Evolutionary conservation across 2,113 vertebrate species (phyloP).

Genomic region (Lepisosteus oculatus): DNA sequence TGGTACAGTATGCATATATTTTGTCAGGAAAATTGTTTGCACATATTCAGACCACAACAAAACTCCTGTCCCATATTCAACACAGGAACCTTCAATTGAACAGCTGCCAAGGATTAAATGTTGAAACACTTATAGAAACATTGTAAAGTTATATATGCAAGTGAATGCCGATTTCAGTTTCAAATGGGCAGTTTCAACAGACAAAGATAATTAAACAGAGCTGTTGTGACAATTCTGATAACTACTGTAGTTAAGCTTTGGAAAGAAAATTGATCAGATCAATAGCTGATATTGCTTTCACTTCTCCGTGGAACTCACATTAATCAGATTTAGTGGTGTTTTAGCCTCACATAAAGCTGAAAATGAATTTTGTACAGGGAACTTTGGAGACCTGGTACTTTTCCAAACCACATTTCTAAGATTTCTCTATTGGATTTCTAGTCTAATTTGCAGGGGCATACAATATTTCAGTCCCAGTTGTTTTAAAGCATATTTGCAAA

Average conservation of each 20-base stretch:
- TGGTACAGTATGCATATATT: not conserved
- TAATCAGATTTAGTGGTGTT: slow-evolving; percentile 10
- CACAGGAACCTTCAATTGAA: slow-evolving; percentile 14
- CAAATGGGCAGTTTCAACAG: slow-evolving; percentile 5
- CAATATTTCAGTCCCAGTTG: slow-evolving; percentile 29
- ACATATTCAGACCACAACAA: slow-evolving; percentile 18
- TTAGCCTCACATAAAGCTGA: slow-evolving; percentile 20
- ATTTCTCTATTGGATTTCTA: slow-evolving; percentile 43
- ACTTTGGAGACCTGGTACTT: slow-evolving; percentile 31
- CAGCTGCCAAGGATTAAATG: slow-evolving; percentile 23
- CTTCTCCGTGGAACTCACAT: slow-evolving; percentile 10
- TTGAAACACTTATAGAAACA: slow-evolving; percentile 23
- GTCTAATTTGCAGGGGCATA: slow-evolving; percentile 37
- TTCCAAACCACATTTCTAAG: slow-evolving; percentile 48
- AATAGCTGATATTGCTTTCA: slow-evolving; percentile 3
- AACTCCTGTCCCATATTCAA: slow-evolving; percentile 10
- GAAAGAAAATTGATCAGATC: not conserved
- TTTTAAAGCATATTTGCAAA: slow-evolving; percentile 49
- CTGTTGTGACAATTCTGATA: slow-evolving; percentile 2
- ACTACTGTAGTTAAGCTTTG: slow-evolving; percentile 10
- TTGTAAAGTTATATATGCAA: not conserved
- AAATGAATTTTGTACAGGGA: slow-evolving; percentile 12
- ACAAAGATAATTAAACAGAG: slow-evolving; percentile 9
- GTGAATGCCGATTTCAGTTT: slow-evolving; percentile 18
- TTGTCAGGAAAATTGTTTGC: slow-evolving; percentile 21